A percentile compares a stretch with the other conserved stretches of the same genome.
These are phyloP conservation scores for Eugnorisma glareosa DNA, from an alignment of 2,888 invertebrate species.

Conservation along the genomic window DNA sequence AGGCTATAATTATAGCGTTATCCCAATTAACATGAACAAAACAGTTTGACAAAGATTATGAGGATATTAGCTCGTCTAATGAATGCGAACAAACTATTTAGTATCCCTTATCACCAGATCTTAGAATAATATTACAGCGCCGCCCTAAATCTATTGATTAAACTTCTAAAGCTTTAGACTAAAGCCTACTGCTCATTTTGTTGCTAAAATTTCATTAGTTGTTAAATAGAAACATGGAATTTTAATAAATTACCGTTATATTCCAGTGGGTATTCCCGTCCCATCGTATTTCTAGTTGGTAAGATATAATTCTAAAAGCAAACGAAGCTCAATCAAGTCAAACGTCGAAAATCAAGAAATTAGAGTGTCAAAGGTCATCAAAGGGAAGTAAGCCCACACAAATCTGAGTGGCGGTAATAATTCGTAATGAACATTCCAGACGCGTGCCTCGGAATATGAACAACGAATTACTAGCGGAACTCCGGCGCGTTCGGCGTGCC, in stretches of 20 bases:
- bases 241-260: conserved; percentile 18
- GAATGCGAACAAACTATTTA: neutral
- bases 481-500: conserved; percentile 24
- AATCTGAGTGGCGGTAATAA: conserved; percentile 72
- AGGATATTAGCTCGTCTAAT: neutral
- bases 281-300: conserved; percentile 37
- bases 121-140: neutral
- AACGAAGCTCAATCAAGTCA: conserved; percentile 58
- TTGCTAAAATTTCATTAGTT: conserved; percentile 15
- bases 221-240: conserved; percentile 26
- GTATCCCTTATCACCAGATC: conserved; percentile 10
- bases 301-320: conserved; percentile 48
- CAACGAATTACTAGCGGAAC: conserved; percentile 75
- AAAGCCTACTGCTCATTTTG: conserved; percentile 14
- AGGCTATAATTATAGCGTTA: neutral
- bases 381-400: conserved; percentile 67
- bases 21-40: neutral
- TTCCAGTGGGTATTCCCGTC: conserved; percentile 14
- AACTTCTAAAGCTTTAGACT: conserved; percentile 10
- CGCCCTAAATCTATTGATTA: conserved; percentile 7
- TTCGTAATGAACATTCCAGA: conserved; percentile 71
- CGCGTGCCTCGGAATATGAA: conserved; percentile 79
- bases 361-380: conserved; percentile 63
- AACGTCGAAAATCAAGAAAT: conserved; percentile 57
- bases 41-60: neutral